Base-by-base conservation (phyloP, 1,140 invertebrate species). In the Heliconius congener region DNA sequence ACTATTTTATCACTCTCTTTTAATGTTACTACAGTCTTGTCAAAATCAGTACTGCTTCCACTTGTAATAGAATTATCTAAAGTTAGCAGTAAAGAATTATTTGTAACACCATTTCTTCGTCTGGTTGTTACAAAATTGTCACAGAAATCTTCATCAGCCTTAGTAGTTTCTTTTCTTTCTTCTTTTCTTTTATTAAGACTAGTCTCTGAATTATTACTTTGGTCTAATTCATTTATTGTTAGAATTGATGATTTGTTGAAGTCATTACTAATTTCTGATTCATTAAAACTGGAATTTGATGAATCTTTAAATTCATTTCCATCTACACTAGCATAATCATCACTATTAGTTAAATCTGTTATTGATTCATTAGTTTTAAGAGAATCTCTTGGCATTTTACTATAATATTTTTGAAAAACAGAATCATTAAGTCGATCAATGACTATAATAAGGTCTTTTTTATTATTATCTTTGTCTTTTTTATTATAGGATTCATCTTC, bases 121-220 rank as follows among this genome's bases (percentile, higher is more conserved):
- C 91, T 89, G 30, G 87, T 93, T 71, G 91, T 94, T 16, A 94
- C 91, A 88, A 89, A 93, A 82, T 87, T 89, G 76, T 66, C 66
- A 76, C 57, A 81, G 74, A 50, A 34, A n/a, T 79, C 76, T 34
- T 82, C 79, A 57, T 81, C 76, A 81, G 46, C 50, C 60, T 81
- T 80, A 81, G 46, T 34, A 66, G 4, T 39, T 66, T 76, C 57
- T 37, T 42, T 55, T 57, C 34, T 52, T 19, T 74, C 71, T 71
- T 71, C 46, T 37, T 66, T 30, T 27, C 9, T 66, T 66, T 66
- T 11, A 13, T 30, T 30, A 30, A 66, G 27, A 30, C 60, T 30
- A 60, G 8, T 52, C 34, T 76, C 19, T 60, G 27, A 72, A 34
- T 23, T 34, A 46, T 37, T 50, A 23, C 55, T 27, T 52, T 52